Base-by-base conservation (phyloP, 2,797 vertebrate genomes). In the Vultur gryphus region DNA sequence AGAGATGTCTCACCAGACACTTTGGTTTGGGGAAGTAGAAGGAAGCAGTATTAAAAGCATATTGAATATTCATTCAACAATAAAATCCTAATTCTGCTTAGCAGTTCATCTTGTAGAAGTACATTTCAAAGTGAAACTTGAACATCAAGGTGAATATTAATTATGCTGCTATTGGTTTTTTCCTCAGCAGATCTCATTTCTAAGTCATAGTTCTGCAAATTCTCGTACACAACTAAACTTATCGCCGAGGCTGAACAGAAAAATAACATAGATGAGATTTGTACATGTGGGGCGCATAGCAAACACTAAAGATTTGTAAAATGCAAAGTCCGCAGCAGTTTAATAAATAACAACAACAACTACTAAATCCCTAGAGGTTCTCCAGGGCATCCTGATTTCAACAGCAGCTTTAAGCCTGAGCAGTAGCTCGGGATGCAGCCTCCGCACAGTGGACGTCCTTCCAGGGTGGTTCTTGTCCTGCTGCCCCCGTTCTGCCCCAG, bases 11-110 rank as follows among this genome's bases (percentile, higher is more conserved):
- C 83, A 54, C 26, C 29, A 46, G 83, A 93, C 72, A 43, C 69
- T 64, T 83, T 64, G 39, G 73, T 78, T 71, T 90, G 43, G 51
- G 72, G 46, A 75, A 89, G 62, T 18, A 78, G 65, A 77, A 84
- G 61, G 76, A 78, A 90, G 62, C 43, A 17, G 66, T 43, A 70
- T 52, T 91, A 91, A 94, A 95, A 93, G 54, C 70, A 49, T 54
- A 58, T 28, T 84, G 83, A 96, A 96, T 94, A 96, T 95, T 93
- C 90, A 90, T 93, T 84, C 75, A 89, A 37, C 39, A 93, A 84
- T 69, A 86, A 93, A 96, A 92, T 70, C 59, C 71, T 87, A 72
- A 86, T 82, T 86, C 95, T 92, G 62, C 70, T 84, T 84, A 90
- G 84, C 86, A 87, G 69, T 67, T 94, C 76, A 44, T 84, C 93